These are phyloP conservation scores for Epinephelus awoara DNA, from an alignment of 2,797 vertebrate species.

Conservation along the genomic window DNA sequence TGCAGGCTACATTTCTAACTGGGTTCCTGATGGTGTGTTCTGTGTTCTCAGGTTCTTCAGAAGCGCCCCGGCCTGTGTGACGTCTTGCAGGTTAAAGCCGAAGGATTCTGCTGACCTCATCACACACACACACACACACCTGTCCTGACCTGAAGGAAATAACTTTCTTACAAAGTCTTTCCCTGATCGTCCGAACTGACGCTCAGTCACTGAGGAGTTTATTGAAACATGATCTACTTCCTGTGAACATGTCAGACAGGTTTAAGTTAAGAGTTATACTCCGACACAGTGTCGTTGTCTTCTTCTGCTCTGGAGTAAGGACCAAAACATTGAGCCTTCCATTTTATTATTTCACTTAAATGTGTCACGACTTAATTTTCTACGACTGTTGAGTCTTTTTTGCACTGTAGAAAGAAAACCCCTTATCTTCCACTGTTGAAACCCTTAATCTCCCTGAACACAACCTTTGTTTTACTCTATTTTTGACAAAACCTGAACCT, in stretches of 20 bases:
- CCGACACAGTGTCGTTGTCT: too few relatives aligned
- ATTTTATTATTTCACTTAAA: neutral
- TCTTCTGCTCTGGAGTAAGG: too few relatives aligned
- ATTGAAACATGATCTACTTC: too few relatives aligned
- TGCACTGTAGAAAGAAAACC: neutral
- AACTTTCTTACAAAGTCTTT: too few relatives aligned
- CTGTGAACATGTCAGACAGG: too few relatives aligned
- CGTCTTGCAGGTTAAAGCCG: constrained; percentile 8
- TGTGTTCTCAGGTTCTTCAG: constrained; percentile 8
- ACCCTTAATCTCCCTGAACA: neutral
- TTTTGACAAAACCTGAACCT: constrained; percentile 2
- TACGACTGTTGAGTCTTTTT: neutral
- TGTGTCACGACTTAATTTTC: neutral
- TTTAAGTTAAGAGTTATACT: too few relatives aligned
- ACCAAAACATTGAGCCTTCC: too few relatives aligned
- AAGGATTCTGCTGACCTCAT: neutral
- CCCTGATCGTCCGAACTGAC: too few relatives aligned
- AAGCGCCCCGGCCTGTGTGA: neutral
- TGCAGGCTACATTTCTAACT: too few relatives aligned
- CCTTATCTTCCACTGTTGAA: neutral
- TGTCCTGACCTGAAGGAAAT: too few relatives aligned
- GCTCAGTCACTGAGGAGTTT: too few relatives aligned
- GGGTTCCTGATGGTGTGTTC: too few relatives aligned
- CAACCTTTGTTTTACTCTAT: neutral
- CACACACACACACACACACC: neutral